Evolutionary conservation across 2,113 vertebrate species (phyloP).

Genomic region (Oxyruncus cristatus): DNA sequence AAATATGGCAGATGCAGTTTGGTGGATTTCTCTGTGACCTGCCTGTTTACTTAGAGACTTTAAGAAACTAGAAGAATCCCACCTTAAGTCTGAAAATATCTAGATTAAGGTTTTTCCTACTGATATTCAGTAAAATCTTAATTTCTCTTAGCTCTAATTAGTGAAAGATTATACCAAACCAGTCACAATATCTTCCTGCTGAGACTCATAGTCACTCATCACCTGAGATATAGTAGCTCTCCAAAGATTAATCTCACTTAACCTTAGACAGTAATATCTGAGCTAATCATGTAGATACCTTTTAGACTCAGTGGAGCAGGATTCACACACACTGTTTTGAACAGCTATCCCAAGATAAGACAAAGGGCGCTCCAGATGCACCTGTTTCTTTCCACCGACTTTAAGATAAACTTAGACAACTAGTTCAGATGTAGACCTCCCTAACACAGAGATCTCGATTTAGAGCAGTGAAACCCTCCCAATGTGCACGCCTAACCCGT

Average conservation of each 20-base stretch:
- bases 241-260: not conserved
- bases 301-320: not conserved
- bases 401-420: not conserved
- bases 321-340: not conserved
- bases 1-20: fast-evolving
- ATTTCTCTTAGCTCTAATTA: not conserved
- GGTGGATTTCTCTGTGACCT: not conserved
- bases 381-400: conserved; percentile 23
- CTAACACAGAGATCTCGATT: not conserved
- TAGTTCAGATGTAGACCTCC: not conserved
- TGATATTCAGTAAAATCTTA: not conserved
- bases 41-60: not conserved
- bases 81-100: not conserved
- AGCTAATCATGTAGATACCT: not conserved
- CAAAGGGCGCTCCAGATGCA: not conserved
- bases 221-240: not conserved
- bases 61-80: not conserved
- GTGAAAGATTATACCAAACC: not conserved
- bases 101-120: not conserved
- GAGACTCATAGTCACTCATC: not conserved
- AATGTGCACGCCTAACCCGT: not conserved
- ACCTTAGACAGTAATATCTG: not conserved
- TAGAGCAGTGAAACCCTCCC: not conserved
- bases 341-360: not conserved
- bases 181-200: not conserved